These are phyloP conservation scores for Aurelia aurita complex sp. Pacific DNA, from an alignment of 30 jellyfish, hydroid and myxozoan genomes.

Conservation along the genomic window DNA sequence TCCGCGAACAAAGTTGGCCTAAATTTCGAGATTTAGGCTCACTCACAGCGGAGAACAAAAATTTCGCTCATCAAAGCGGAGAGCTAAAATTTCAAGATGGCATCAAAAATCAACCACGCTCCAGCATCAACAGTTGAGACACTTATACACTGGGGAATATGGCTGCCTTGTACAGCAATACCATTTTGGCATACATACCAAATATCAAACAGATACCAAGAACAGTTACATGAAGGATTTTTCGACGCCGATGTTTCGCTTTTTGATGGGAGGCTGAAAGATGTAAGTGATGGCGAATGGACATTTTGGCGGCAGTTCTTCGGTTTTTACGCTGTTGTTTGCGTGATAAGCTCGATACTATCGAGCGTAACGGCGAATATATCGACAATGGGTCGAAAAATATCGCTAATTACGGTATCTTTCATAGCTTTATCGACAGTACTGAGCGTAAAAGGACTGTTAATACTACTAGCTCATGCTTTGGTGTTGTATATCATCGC, in stretches of 20 bases:
- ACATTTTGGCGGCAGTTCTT: constrained; percentile 74
- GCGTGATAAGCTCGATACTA: constrained; percentile 43
- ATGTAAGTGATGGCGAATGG: constrained; percentile 73
- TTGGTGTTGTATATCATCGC: constrained; percentile 42
- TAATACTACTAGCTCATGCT: constrained; percentile 31
- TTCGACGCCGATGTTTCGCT: constrained; percentile 54
- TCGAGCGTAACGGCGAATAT: constrained; percentile 11
- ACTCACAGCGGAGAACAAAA: no score
- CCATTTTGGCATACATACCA: constrained; percentile 67
- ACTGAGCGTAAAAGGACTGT: constrained; percentile 36
- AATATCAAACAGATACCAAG: constrained; percentile 42
- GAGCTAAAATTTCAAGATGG: constrained; percentile 16
- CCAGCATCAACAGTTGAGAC: constrained; percentile 47
- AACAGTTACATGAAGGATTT: constrained; percentile 50
- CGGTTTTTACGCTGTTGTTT: constrained; percentile 22
- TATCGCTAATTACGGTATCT: constrained; percentile 57
- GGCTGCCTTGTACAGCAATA: constrained; percentile 58
- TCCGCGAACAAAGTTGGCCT: no score
- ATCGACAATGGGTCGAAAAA: constrained; percentile 57
- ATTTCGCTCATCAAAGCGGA: no score
- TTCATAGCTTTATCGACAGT: constrained; percentile 50
- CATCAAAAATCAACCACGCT: constrained; percentile 50
- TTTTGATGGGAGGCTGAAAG: constrained; percentile 55
- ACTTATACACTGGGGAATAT: constrained; percentile 52
- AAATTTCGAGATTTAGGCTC: no score